phyloP scores from a whole-genome alignment of 2,113 vertebrate species.

The Vulpes vulpes region DNA sequence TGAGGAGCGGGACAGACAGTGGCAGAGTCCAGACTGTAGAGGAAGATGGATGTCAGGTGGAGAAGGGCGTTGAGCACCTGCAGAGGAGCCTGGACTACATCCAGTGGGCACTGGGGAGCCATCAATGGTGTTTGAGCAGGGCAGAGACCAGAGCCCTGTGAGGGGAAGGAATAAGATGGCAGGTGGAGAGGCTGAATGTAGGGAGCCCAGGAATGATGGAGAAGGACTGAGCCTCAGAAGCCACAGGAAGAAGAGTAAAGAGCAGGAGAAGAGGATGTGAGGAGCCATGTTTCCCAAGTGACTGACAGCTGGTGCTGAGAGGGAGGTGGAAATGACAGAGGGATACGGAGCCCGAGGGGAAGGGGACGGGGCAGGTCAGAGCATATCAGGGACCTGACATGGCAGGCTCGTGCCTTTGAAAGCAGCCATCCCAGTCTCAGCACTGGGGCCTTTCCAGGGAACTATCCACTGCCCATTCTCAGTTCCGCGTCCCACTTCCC shows the following conservation, averaged over 20 bases:
- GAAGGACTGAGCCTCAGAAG: background rate
- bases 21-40: background rate
- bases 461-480: rapidly evolving
- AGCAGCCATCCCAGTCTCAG: rapidly evolving
- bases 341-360: rapidly evolving
- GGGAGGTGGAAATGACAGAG: background rate
- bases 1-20: rapidly evolving
- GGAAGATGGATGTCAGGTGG: rapidly evolving
- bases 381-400: background rate
- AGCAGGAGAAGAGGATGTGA: background rate
- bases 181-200: background rate
- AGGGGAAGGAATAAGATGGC: background rate
- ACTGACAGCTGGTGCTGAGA: background rate
- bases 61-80: background rate
- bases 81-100: background rate
- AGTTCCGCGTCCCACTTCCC: rapidly evolving
- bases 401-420: background rate
- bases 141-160: background rate
- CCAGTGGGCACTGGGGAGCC: background rate
- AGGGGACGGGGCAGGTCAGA: rapidly evolving
- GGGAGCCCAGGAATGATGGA: background rate
- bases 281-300: background rate
- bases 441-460: background rate
- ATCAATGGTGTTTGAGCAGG: background rate
- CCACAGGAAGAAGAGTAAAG: background rate